Conservation (phyloP, 2,888 invertebrate species). For the Diarsia rubi region DNA sequence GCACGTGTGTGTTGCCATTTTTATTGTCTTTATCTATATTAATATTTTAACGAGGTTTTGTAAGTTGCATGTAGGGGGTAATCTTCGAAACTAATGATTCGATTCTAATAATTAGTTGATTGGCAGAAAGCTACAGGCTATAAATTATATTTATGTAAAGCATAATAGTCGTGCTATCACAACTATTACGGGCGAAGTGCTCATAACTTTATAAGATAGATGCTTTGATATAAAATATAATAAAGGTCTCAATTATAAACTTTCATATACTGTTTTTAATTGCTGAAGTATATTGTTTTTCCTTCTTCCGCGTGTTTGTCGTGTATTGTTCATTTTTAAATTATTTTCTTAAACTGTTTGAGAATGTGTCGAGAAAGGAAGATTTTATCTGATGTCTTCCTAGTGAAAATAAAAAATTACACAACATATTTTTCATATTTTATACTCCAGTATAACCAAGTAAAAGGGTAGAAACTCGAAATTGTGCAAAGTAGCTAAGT, state of each 20-base stretch:
- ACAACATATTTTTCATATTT: not conserved
- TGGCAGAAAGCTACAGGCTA: no score
- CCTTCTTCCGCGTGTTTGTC: slow-evolving; percentile 34
- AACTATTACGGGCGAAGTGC: no score
- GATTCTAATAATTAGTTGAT: no score
- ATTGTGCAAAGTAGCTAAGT: not conserved
- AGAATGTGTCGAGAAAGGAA: slow-evolving; percentile 1
- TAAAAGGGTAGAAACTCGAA: not conserved
- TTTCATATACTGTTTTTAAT: slow-evolving; percentile 38
- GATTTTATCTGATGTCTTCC: slow-evolving; percentile 17
- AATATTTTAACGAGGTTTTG: no score
- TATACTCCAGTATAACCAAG: not conserved
- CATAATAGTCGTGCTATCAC: no score
- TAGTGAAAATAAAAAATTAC: not conserved
- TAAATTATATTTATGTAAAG: no score
- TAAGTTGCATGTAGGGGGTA: no score
- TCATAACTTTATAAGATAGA: slow-evolving; percentile 37
- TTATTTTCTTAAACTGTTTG: slow-evolving; percentile 31
- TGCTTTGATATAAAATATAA: slow-evolving; percentile 17
- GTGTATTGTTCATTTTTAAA: slow-evolving; percentile 25
- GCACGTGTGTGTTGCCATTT: slow-evolving; percentile 22
- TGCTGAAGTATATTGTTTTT: slow-evolving; percentile 19
- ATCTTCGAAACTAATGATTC: no score
- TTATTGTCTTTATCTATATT: no score
- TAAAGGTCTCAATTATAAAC: slow-evolving; percentile 31